Percentiles rank a stretch among this genome's conserved stretches.
These are phyloP conservation scores for Oceanodroma tethys DNA, from an alignment of 2,113 vertebrate species.

Conservation along the genomic window DNA sequence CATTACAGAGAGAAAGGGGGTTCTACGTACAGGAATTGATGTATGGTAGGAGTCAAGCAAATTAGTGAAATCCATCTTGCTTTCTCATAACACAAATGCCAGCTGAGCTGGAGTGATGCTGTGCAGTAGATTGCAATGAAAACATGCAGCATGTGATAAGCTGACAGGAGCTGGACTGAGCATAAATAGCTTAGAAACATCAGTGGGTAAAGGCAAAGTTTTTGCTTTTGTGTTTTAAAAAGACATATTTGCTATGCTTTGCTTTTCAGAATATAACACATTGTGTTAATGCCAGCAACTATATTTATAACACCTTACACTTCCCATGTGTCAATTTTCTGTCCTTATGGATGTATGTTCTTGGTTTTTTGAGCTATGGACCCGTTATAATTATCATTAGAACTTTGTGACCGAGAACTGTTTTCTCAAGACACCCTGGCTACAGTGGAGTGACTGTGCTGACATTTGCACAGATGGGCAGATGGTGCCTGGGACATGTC, in stretches of 20 bases:
- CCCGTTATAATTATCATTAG: neutral
- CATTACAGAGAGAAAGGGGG: neutral
- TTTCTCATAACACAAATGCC: conserved; percentile 23
- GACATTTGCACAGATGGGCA: conserved; percentile 35
- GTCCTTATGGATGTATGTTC: neutral
- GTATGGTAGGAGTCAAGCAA: neutral
- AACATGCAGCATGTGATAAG: conserved; percentile 41
- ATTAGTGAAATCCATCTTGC: conserved; percentile 12
- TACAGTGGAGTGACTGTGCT: conserved; percentile 4
- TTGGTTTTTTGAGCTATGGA: neutral
- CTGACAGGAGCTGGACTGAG: conserved; percentile 30
- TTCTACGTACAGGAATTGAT: neutral
- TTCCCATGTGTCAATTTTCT: neutral
- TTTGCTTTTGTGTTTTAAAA: conserved; percentile 14
- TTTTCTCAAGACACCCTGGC: conserved; percentile 30
- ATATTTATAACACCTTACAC: conserved; percentile 4
- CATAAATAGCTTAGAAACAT: conserved; percentile 40
- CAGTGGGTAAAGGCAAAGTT: conserved; percentile 8
- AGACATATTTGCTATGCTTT: conserved; percentile 13
- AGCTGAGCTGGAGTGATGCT: conserved; percentile 35
- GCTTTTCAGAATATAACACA: neutral
- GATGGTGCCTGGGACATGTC: conserved; percentile 35
- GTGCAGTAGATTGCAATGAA: conserved; percentile 41
- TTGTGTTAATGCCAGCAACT: neutral
- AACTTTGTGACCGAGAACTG: neutral